Evolutionary conservation across 2,797 vertebrate genomes (phyloP).

Genomic region (Danio kyathit): DNA sequence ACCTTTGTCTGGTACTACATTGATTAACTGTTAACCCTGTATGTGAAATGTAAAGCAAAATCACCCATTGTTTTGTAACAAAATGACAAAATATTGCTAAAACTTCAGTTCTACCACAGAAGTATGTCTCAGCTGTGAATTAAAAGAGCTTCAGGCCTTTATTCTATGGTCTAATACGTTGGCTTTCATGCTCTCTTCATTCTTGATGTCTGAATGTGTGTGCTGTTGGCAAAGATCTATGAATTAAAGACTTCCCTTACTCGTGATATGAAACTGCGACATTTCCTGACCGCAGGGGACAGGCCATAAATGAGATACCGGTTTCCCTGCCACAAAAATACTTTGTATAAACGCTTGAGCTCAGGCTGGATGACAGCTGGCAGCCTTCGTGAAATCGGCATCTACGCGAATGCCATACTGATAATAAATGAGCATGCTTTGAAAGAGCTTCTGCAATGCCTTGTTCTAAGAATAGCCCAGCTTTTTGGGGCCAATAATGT

Average conservation of each 20-base stretch:
- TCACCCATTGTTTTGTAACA: no score
- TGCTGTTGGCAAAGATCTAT: neutral
- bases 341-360: neutral
- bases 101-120: neutral
- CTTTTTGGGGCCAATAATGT: neutral
- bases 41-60: no score
- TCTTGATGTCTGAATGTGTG: neutral
- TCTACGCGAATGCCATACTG: neutral
- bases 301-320: neutral
- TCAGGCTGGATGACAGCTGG: neutral
- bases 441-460: neutral
- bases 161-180: neutral
- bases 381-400: neutral
- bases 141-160: neutral
- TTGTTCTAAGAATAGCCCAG: neutral
- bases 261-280: neutral
- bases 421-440: neutral
- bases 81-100: neutral
- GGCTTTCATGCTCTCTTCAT: neutral
- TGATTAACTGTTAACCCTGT: no score
- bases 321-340: neutral
- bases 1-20: no score
- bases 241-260: neutral
- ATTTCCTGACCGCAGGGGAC: conserved; percentile 11
- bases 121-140: neutral